Percentiles rank a stretch among this genome's conserved stretches.
phyloP scores from a whole-genome alignment of 2,888 invertebrate species.

The Lymantria monacha region DNA sequence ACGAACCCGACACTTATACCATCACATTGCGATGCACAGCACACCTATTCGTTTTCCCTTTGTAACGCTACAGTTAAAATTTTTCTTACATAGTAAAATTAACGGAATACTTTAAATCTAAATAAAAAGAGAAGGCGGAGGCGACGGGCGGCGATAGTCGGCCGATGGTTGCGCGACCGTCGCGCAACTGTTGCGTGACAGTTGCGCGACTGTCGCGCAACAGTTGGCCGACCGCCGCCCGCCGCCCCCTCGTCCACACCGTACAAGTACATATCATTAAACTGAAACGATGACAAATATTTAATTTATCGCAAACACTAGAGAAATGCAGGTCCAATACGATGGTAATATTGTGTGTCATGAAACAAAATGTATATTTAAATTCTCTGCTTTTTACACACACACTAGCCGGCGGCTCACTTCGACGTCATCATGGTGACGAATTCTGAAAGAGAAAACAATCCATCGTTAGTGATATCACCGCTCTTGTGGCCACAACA shows the following conservation, averaged over 20 bases:
- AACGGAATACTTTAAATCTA: constrained; percentile 82
- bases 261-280: constrained; percentile 62
- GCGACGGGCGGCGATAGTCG: constrained; percentile 26
- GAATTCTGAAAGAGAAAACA: constrained; percentile 90
- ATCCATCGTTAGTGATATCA: constrained; percentile 33
- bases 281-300: constrained; percentile 81
- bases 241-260: constrained; percentile 36
- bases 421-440: constrained; percentile 99
- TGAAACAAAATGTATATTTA: constrained; percentile 84
- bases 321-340: constrained; percentile 84
- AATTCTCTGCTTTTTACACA: constrained; percentile 83
- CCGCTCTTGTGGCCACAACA: neutral
- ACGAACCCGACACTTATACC: constrained; percentile 59
- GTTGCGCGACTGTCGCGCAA: constrained; percentile 3
- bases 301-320: constrained; percentile 83
- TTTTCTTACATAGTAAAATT: constrained; percentile 78
- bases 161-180: constrained; percentile 16
- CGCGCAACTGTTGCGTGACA: constrained; percentile 4
- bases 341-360: constrained; percentile 83
- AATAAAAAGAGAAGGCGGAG: constrained; percentile 63
- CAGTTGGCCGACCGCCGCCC: constrained; percentile 15
- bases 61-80: constrained; percentile 74
- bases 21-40: constrained; percentile 75
- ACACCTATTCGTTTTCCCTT: constrained; percentile 71
- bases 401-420: constrained; percentile 90